phyloP scores from a whole-genome alignment of 2,113 vertebrate species.

The Sinocyclocheilus anshuiensis region DNA sequence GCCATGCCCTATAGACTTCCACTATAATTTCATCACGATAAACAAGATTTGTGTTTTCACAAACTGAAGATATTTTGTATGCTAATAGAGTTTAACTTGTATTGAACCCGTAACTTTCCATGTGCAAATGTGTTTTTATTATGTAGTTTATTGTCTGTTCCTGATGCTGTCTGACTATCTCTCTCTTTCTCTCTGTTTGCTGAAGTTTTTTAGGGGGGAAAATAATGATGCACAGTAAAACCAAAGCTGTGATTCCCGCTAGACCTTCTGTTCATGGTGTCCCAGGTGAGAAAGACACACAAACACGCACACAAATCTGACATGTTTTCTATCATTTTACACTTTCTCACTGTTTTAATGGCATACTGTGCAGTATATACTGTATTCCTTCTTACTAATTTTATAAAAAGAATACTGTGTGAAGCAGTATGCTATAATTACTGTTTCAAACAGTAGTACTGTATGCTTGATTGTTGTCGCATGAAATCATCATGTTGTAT shows the following conservation, averaged over 20 bases:
- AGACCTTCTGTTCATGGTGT: not conserved
- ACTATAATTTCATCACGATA: not conserved
- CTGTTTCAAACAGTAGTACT: no score
- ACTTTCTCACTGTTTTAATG: not conserved
- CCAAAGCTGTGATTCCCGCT: not conserved
- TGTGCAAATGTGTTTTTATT: not conserved
- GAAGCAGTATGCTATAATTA: no score
- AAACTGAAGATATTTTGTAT: not conserved
- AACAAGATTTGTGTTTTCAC: not conserved
- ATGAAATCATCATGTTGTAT: no score
- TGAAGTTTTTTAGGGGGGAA: not conserved
- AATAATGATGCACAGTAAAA: not conserved
- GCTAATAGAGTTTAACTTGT: not conserved
- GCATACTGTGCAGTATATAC: not conserved
- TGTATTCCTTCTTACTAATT: not conserved
- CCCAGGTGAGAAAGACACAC: conserved; percentile 1
- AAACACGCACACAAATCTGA: not conserved
- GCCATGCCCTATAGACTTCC: not conserved
- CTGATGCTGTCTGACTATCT: not conserved
- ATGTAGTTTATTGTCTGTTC: not conserved
- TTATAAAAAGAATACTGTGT: no score
- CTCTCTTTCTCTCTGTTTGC: not conserved
- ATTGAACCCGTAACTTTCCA: not conserved
- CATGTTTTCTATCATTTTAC: not conserved
- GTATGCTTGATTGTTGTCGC: no score